Percentiles rank a stretch among this genome's conserved stretches.
These are phyloP conservation scores for Planococcus citri DNA, from an alignment of 1,140 invertebrate genomes.

Conservation along the genomic window DNA sequence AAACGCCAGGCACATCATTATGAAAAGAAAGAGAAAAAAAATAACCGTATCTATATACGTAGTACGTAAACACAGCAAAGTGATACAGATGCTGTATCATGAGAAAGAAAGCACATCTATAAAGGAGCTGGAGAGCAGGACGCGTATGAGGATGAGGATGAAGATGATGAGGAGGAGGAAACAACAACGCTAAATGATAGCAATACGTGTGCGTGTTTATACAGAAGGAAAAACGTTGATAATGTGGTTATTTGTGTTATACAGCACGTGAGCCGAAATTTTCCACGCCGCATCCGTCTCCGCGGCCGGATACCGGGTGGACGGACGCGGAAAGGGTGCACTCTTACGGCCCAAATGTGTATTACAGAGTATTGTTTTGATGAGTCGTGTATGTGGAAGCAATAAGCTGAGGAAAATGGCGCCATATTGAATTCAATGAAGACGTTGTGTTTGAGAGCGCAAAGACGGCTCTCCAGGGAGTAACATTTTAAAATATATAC, in stretches of 20 bases:
- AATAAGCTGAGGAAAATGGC: slow-evolving; percentile 25
- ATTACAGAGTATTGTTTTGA: slow-evolving; percentile 23
- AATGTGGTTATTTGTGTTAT: slow-evolving; percentile 19
- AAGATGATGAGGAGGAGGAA: too few relatives aligned
- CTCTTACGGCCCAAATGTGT: background rate
- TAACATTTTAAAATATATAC: slow-evolving; percentile 17
- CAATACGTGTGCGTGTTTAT: background rate
- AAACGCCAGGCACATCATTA: too few relatives aligned
- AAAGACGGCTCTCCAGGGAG: slow-evolving; percentile 12
- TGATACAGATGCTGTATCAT: too few relatives aligned
- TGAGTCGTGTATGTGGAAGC: slow-evolving; percentile 25
- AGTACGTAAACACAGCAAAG: too few relatives aligned
- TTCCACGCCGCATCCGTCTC: too few relatives aligned
- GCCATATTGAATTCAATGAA: slow-evolving; percentile 20
- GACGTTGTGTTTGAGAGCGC: slow-evolving; percentile 9
- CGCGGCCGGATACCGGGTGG: too few relatives aligned
- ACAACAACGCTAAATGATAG: slow-evolving; percentile 12
- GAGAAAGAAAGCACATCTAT: too few relatives aligned
- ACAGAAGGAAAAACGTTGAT: slow-evolving; percentile 12
- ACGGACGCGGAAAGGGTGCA: background rate
- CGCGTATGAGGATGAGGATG: too few relatives aligned
- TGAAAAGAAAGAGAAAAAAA: too few relatives aligned
- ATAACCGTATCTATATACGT: too few relatives aligned
- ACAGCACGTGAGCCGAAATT: slow-evolving; percentile 14
- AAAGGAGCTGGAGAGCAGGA: background rate